Evolutionary conservation across 2,113 vertebrate genomes (phyloP).

Genomic region (Empidonax alnorum): DNA sequence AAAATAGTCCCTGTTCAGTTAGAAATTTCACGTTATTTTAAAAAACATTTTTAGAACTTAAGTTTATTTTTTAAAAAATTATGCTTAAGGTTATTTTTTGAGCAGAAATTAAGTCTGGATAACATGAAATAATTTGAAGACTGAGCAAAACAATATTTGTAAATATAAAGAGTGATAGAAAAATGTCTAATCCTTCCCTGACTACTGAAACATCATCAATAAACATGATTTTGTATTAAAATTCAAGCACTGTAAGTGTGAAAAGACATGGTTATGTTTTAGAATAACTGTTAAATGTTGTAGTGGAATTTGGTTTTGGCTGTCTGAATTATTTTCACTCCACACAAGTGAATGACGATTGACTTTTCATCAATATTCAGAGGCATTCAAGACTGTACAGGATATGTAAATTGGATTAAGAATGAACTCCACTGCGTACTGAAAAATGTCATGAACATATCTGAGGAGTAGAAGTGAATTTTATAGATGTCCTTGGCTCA

Average conservation of each 20-base stretch:
- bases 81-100: neutral
- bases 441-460: neutral
- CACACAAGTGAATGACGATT: neutral
- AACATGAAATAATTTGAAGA: neutral
- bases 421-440: neutral
- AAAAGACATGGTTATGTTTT: neutral
- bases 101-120: neutral
- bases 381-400: neutral
- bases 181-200: neutral
- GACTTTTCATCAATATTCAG: neutral
- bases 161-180: neutral
- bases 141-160: neutral
- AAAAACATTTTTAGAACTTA: neutral
- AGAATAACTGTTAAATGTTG: neutral
- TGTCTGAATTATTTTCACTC: neutral
- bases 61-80: neutral
- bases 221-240: neutral
- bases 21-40: neutral
- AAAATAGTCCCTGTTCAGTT: neutral
- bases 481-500: neutral
- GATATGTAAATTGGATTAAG: neutral
- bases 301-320: neutral
- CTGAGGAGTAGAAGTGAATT: neutral
- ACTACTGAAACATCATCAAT: neutral
- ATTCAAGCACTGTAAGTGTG: neutral